Conservation (phyloP, 92 coral and sea anemone genomes). For the Meandrina meandrites region DNA sequence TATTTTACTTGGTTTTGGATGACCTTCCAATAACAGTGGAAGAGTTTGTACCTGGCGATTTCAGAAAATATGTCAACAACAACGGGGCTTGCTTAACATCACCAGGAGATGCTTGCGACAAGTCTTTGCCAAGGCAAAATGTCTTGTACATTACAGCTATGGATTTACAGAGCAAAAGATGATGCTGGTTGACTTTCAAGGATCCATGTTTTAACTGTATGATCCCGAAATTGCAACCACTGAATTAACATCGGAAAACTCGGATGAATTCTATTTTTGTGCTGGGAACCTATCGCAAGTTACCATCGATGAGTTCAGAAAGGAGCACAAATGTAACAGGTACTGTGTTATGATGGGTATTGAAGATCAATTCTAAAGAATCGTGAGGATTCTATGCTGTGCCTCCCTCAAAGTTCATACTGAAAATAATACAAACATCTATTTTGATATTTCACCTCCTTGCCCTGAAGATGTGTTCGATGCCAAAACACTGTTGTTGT, state of each 20-base stretch:
- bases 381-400: too few relatives aligned
- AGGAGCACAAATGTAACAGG: too few relatives aligned
- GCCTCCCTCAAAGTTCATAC: too few relatives aligned
- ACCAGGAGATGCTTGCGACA: slow-evolving; percentile 3
- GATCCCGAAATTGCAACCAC: slow-evolving; percentile 67
- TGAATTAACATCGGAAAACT: neutral
- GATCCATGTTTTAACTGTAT: slow-evolving; percentile 20
- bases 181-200: slow-evolving; percentile 40
- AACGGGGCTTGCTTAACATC: slow-evolving; percentile 28
- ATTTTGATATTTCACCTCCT: too few relatives aligned
- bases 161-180: slow-evolving; percentile 5
- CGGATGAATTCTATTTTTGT: too few relatives aligned
- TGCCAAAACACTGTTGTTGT: too few relatives aligned
- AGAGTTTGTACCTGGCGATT: slow-evolving; percentile 54
- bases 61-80: slow-evolving; percentile 52
- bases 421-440: too few relatives aligned
- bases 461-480: too few relatives aligned
- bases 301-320: too few relatives aligned
- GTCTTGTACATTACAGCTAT: slow-evolving; percentile 29
- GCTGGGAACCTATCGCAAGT: too few relatives aligned
- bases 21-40: slow-evolving; percentile 9
- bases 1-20: neutral
- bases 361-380: too few relatives aligned
- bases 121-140: slow-evolving; percentile 30
- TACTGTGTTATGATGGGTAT: too few relatives aligned